These are phyloP conservation scores for Zoanthus gigantus DNA, from an alignment of 92 coral and sea anemone genomes.

Conservation along the genomic window DNA sequence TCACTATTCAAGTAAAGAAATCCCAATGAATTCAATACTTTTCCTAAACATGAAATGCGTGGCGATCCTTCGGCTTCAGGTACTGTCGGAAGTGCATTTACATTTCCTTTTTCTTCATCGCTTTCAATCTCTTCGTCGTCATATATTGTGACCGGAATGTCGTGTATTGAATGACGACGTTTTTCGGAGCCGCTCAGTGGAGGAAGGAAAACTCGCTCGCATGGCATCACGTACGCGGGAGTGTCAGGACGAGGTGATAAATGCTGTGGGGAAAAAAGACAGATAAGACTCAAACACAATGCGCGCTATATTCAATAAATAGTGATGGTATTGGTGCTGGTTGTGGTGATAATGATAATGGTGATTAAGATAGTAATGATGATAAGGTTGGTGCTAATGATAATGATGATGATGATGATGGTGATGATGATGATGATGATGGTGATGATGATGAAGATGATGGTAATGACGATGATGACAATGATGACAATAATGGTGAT, in stretches of 20 bases:
- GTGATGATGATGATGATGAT: background rate
- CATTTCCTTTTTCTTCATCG: background rate
- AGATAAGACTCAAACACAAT: background rate
- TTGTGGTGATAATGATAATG: background rate
- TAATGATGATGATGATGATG: background rate
- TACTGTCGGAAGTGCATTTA: constrained; percentile 16
- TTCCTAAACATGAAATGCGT: background rate
- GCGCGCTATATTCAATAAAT: background rate
- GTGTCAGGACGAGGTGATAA: constrained; percentile 35
- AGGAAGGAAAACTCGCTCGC: constrained; percentile 31
- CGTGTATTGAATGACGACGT: constrained; percentile 11
- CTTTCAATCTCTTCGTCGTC: constrained; percentile 10
- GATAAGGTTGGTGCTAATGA: background rate
- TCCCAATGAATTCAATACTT: background rate
- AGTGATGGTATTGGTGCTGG: background rate
- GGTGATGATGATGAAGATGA: background rate
- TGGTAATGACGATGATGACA: background rate
- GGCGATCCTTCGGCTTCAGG: background rate
- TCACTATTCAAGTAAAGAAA: too few species aligned
- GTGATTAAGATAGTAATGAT: background rate
- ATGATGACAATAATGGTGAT: background rate
- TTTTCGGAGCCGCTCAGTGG: background rate
- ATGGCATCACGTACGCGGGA: constrained; percentile 19
- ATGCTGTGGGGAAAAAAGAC: background rate
- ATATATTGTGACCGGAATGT: background rate